Percentiles rank a stretch among this genome's conserved stretches.
phyloP scores from a whole-genome alignment of 2,888 invertebrate species.

The Ophion ellenae region DNA sequence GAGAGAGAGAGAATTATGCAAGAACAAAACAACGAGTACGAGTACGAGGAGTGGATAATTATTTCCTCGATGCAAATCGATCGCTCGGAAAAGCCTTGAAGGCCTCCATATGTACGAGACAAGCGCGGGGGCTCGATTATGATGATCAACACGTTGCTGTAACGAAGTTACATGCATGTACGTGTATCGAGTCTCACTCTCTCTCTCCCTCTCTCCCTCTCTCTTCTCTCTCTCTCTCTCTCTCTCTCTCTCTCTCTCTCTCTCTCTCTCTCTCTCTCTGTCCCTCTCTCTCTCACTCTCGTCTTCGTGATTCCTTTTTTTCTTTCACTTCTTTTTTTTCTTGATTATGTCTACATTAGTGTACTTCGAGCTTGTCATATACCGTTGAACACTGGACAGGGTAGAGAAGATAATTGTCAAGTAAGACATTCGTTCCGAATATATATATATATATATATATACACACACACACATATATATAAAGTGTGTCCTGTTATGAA shows the following conservation, averaged over 20 bases:
- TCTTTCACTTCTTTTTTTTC: conserved; percentile 7
- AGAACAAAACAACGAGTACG: conserved; percentile 56
- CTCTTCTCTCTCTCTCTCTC: conserved; percentile 34
- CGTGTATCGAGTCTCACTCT: conserved; percentile 32
- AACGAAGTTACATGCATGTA: conserved; percentile 55
- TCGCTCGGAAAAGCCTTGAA: conserved; percentile 75
- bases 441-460: neutral
- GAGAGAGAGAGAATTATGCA: conserved; percentile 72
- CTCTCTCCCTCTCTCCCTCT: conserved; percentile 39
- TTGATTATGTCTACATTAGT: conserved; percentile 37
- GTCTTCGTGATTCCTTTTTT: conserved; percentile 8
- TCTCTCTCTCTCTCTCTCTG: too few species aligned
- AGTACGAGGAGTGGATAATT: conserved; percentile 71
- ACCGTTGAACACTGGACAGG: conserved; percentile 54
- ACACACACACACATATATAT: too few species aligned
- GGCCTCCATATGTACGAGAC: conserved; percentile 68
- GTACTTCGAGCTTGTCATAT: conserved; percentile 26
- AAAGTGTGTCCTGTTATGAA: too few species aligned
- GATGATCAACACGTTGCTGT: conserved; percentile 68
- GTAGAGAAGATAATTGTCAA: conserved; percentile 29
- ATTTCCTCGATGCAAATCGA: conserved; percentile 77
- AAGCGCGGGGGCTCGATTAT: conserved; percentile 74
- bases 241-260: too few species aligned
- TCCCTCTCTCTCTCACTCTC: too few species aligned
- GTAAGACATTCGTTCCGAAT: conserved; percentile 16